phyloP scores from a whole-genome alignment of 2,113 vertebrate species.

The Irena cyanogastra region DNA sequence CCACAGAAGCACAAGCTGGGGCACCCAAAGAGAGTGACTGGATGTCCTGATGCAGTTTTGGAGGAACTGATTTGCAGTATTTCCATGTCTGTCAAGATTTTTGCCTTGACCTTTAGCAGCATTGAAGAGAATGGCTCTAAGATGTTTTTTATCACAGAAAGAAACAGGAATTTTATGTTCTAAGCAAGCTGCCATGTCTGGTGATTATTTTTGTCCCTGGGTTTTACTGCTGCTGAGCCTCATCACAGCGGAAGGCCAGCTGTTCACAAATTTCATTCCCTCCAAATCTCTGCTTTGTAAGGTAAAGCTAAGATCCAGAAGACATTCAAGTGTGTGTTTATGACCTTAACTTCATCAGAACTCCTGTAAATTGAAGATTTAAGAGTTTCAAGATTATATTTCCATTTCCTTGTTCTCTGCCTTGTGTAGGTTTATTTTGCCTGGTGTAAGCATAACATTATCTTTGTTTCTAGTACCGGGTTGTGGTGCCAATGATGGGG shows the following conservation, averaged over 20 bases:
- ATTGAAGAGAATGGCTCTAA: not conserved
- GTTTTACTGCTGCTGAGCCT: not conserved
- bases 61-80: not conserved
- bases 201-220: not conserved
- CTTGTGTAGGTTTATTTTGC: not conserved
- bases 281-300: not conserved
- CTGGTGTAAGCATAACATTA: not conserved
- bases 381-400: not conserved
- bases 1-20: not conserved
- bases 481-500: constrained; percentile 91
- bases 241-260: not conserved
- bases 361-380: not conserved
- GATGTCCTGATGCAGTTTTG: not conserved
- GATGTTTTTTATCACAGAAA: not conserved
- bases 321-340: not conserved
- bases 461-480: constrained; percentile 78
- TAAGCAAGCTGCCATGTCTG: not conserved
- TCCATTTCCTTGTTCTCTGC: not conserved
- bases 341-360: not conserved
- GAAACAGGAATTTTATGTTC: not conserved
- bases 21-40: not conserved
- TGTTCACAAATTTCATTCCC: not conserved
- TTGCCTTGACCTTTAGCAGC: not conserved
- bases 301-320: not conserved
- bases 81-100: not conserved